Evolutionary conservation across 2,113 vertebrate species (phyloP).

Genomic region (Dunckerocampus dactyliophorus): DNA sequence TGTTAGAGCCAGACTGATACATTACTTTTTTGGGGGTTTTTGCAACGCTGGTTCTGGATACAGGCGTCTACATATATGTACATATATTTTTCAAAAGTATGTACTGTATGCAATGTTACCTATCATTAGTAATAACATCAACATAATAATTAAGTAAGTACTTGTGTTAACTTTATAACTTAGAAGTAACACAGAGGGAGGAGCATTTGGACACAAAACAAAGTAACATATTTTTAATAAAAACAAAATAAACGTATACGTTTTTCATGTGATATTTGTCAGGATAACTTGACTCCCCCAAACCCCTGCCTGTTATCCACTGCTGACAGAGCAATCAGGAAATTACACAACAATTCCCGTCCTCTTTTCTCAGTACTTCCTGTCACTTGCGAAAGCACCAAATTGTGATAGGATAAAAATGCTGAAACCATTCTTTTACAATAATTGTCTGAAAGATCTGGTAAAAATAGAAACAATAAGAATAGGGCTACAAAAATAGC

Average conservation of each 20-base stretch:
- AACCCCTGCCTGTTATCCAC: conserved; percentile 26
- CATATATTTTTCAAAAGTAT: not conserved
- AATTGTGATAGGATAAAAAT: not conserved
- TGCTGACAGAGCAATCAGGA: conserved; percentile 57
- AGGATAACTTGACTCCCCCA: not conserved
- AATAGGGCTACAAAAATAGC: too few relatives aligned
- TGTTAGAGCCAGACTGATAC: not conserved
- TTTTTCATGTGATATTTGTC: not conserved
- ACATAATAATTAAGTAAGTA: not conserved
- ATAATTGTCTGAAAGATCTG: not conserved
- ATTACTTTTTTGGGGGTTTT: too few relatives aligned
- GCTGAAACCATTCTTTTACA: not conserved
- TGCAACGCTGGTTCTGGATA: too few relatives aligned
- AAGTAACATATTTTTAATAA: not conserved
- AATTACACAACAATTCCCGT: conserved; percentile 52
- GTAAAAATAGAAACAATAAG: not conserved
- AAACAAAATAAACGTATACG: not conserved
- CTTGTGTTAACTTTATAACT: not conserved
- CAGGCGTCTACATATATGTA: not conserved
- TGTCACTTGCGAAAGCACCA: conserved; percentile 34
- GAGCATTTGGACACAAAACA: not conserved
- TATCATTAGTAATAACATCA: not conserved
- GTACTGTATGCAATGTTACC: not conserved
- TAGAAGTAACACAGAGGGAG: not conserved
- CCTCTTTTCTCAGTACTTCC: conserved; percentile 47